phyloP scores from a whole-genome alignment of 2,888 invertebrate species.

The Fabriciana adippe region DNA sequence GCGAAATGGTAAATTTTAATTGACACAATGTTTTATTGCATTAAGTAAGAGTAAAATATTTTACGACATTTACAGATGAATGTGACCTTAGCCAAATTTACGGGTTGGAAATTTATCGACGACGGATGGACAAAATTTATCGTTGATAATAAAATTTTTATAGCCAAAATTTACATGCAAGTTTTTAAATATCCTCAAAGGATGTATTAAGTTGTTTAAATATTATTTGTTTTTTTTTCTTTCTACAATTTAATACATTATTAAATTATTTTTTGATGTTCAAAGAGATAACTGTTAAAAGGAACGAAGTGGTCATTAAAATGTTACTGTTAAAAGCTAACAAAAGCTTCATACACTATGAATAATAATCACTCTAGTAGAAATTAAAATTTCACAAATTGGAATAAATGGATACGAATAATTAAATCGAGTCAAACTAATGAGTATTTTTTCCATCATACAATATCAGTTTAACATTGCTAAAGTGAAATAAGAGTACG shows the following conservation, averaged over 20 bases:
- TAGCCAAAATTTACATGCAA: conserved; percentile 35
- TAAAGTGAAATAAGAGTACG: no score
- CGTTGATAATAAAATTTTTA: conserved; percentile 64
- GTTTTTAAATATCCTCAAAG: conserved; percentile 34
- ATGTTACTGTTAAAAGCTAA: no score
- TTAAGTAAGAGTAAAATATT: conserved; percentile 57
- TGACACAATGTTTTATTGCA: conserved; percentile 52
- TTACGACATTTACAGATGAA: conserved; percentile 55
- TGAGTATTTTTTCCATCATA: no score
- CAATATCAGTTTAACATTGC: no score
- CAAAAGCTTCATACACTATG: no score
- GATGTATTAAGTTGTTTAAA: not conserved
- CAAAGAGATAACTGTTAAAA: no score
- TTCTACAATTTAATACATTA: not conserved
- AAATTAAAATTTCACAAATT: no score
- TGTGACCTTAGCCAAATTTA: conserved; percentile 63
- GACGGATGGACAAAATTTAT: conserved; percentile 62
- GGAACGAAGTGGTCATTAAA: no score
- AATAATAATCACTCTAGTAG: no score
- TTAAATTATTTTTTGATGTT: no score
- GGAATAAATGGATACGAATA: no score
- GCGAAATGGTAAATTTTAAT: conserved; percentile 35
- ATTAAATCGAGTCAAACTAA: no score
- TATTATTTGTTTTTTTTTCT: not conserved
- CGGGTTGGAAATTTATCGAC: conserved; percentile 68